Evolutionary conservation across 2,888 invertebrate genomes (phyloP), one percentile per base, ranked within the genome.

Genomic region (Ceriagrion tenellum): DNA sequence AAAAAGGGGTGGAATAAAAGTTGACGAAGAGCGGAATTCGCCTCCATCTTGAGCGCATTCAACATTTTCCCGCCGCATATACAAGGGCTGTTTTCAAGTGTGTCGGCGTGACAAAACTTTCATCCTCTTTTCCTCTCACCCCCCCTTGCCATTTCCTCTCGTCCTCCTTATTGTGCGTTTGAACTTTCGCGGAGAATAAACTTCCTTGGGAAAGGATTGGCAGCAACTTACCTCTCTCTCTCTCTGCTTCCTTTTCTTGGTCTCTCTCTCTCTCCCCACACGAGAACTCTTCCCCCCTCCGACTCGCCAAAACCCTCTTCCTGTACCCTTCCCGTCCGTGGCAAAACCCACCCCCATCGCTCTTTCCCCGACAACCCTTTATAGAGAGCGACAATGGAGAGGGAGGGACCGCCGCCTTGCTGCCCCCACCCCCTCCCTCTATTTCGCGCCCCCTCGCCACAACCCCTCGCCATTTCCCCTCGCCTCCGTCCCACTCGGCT

Each of bases 11-110:
- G 13, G 26, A 63, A 35, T 59, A 59, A 88, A 88, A 40, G 55
- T 40, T 35, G 63, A 40, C 59, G 26, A 59, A 59, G 4, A 8
- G 59, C 10, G 59, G 69, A 0, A n/a, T 26, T 35, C 59, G 6
- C 63, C 40, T 93, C 47, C 74, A 47, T 55, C 91, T 63, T 63
- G 35, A 69, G 69, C 93, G 63, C 93, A 93, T 63, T 93, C 93
- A 93, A 74, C 69, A 63, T 93, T 74, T 26, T 69, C 93, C n/a
- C 55, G 69, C 93, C 40, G 47, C 69, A 69, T 93, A 93, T 93
- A 93, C 35, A 93, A n/a, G 93, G 69, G 93, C 93, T 74, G 93
- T 55, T 93, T 74, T 63, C 93, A 93, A 93, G 93, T 93, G 91
- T 91, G 93, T 74, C 93, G 63, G 93, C 47, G 93, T 69, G 93